Evolutionary conservation across 2,888 invertebrate species (phyloP).

Genomic region (Anodontia alba): DNA sequence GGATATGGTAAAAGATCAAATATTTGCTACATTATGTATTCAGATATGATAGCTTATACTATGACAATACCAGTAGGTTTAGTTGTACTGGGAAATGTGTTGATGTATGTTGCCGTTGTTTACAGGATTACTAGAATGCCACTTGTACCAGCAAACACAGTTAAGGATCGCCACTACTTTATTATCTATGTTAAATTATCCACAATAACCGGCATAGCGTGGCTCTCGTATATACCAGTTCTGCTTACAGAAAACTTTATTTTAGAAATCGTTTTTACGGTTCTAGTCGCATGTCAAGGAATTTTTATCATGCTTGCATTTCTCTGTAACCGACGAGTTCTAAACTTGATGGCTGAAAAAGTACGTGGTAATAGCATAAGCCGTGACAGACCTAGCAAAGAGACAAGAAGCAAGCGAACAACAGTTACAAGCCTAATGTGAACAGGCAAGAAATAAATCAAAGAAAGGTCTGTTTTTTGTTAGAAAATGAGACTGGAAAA

Average conservation of each 20-base stretch:
- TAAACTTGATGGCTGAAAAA: not conserved
- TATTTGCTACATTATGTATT: constrained; percentile 40
- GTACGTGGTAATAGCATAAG: not conserved
- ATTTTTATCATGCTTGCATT: constrained; percentile 52
- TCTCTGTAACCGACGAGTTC: constrained; percentile 26
- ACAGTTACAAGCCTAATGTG: too few species aligned
- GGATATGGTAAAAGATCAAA: constrained; percentile 39
- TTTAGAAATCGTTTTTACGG: constrained; percentile 35
- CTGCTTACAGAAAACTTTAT: constrained; percentile 19
- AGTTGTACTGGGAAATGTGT: constrained; percentile 26
- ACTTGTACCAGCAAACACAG: constrained; percentile 18
- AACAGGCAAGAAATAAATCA: too few species aligned
- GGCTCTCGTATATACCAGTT: constrained; percentile 46
- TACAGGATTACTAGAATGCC: constrained; percentile 21
- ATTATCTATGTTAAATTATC: constrained; percentile 37
- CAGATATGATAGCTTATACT: constrained; percentile 32
- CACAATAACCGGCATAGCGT: constrained; percentile 46
- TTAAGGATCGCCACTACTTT: constrained; percentile 38
- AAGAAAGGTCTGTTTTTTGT: too few species aligned
- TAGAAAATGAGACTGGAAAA: too few species aligned
- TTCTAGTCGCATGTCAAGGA: constrained; percentile 41
- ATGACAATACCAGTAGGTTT: constrained; percentile 34
- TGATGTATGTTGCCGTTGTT: constrained; percentile 37
- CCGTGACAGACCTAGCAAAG: not conserved
- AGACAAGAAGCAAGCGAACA: not conserved